Evolutionary conservation across 2,888 invertebrate species (phyloP), one percentile per base, ranked within the genome.

Genomic region (Pachymerium ferrugineum): DNA sequence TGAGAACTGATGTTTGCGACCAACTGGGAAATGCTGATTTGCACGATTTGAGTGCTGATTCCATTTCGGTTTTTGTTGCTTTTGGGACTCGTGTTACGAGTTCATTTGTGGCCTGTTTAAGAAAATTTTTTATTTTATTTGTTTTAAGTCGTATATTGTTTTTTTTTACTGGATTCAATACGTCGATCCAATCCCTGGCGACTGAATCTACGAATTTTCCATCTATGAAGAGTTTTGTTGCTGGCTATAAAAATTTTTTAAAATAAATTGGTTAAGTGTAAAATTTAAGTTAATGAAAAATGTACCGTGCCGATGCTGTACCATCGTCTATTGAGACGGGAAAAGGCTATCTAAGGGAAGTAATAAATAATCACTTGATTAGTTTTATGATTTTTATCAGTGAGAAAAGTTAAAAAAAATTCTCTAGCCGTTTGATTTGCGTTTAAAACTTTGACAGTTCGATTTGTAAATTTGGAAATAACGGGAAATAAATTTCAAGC

Each of bases 221-320:
- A 86, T 98, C 90, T 78, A 99, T 94, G 84, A 93, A 99, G 75
- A 97, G 87, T 84, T 98, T 97, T 25, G 95, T 94, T 5, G 90
- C 90, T 0, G 92, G 80, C 33, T 74, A 42, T 3, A 22, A 73
- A 75, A 22, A 54, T 29, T 8, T n/a, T n/a, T 47, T 6, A 14
- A 16, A 16, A 47, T 19, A 47, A 47, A 47, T 19, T 16, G 16
- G 3, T 2, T 14, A 47, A 68, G 25, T 25, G 10, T 22, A 22
- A n/a, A 68, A 25, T 25, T 28, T 2, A 19, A 19, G 8, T 25
- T 16, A 29, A 28, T 25, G n/a, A 6, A 1, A 25, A 68, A 19
- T 47, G 16, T 47, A 47, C 47, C 47, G 19, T 19, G 16, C 68
- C 68, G 1, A 25, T 2, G n/a, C 29, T 68, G 68, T 28, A 68